Conservation (phyloP, 2,113 vertebrate species). For the Nesogale talazaci region DNA sequence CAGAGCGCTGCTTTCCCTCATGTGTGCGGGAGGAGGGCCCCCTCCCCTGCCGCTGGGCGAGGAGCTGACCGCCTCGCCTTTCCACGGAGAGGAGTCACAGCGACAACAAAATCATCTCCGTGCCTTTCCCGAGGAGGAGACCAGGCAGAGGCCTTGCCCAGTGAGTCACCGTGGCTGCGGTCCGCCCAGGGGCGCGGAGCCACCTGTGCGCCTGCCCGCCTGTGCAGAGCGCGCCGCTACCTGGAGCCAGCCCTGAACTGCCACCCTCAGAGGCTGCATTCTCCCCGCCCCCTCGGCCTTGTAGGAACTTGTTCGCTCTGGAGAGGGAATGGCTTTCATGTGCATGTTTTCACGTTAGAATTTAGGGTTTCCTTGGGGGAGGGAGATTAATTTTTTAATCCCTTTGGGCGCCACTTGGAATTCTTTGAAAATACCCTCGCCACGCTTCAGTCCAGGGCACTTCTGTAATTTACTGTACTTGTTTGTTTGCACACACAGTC, state of each 20-base stretch:
- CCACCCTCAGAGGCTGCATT: conserved; percentile 9
- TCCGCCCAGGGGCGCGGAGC: background rate
- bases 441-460: conserved; percentile 46
- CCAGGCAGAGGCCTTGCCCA: conserved; percentile 39
- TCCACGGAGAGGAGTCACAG: conserved; percentile 6
- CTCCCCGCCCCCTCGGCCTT: conserved; percentile 46
- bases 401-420: conserved; percentile 80
- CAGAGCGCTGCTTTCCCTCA: conserved; percentile 54
- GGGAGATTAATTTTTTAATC: conserved; percentile 82
- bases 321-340: conserved; percentile 77
- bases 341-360: conserved; percentile 76
- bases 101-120: conserved; percentile 2
- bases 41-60: conserved; percentile 4
- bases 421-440: conserved; percentile 76
- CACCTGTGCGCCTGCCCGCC: conserved; percentile 5
- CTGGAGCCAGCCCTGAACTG: background rate
- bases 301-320: conserved; percentile 78
- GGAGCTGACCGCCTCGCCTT: conserved; percentile 37
- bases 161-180: conserved; percentile 15
- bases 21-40: conserved; percentile 35
- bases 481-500: conserved; percentile 58
- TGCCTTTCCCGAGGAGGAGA: conserved; percentile 35
- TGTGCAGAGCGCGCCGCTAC: background rate
- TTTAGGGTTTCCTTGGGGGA: conserved; percentile 75
- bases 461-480: conserved; percentile 61